Evolutionary conservation across 2,888 invertebrate genomes (phyloP).

Genomic region (Psococerastis gibbosa): DNA sequence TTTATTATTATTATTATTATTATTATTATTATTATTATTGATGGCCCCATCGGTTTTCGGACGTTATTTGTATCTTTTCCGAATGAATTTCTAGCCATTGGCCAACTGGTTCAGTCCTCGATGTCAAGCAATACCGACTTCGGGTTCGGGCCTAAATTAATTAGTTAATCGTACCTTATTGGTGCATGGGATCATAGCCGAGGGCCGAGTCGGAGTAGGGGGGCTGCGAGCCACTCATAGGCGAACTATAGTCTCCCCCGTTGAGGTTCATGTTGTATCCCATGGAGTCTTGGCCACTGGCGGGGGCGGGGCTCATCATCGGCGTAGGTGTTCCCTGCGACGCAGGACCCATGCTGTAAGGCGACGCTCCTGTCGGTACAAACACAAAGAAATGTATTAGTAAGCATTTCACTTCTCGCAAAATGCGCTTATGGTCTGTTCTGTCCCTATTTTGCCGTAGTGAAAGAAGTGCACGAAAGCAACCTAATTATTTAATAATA

Average conservation of each 20-base stretch:
- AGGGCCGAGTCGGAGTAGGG: constrained; percentile 68
- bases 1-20: no score
- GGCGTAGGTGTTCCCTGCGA: constrained; percentile 82
- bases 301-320: constrained; percentile 87
- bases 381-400: not conserved
- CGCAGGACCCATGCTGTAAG: constrained; percentile 67
- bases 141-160: not conserved
- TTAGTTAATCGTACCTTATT: constrained; percentile 24
- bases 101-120: no score
- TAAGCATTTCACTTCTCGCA: no score
- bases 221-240: constrained; percentile 36
- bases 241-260: constrained; percentile 62
- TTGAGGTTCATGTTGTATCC: constrained; percentile 84
- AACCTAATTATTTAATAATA: no score
- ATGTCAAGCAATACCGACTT: not conserved
- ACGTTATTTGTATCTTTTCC: not conserved
- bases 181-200: constrained; percentile 86
- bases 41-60: not conserved
- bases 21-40: no score
- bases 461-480: no score
- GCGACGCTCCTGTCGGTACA: constrained; percentile 44
- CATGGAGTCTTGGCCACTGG: constrained; percentile 66
- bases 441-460: no score
- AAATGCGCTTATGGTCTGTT: no score
- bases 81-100: no score